Evolutionary conservation across 2,113 vertebrate genomes (phyloP), one percentile per base, ranked within the genome.

Genomic region (Apodemus sylvaticus): DNA sequence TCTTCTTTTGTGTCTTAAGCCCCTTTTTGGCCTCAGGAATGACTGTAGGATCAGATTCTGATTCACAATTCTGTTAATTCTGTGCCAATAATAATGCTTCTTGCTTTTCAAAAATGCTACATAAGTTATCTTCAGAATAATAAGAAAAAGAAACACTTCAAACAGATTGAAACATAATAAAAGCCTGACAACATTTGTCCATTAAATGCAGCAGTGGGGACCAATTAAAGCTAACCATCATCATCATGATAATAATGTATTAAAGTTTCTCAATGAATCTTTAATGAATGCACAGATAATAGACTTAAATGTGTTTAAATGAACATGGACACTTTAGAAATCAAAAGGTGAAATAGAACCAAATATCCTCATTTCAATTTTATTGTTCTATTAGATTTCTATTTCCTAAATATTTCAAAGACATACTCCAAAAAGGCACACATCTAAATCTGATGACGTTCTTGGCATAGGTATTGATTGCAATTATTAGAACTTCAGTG

Each of bases 251-350:
- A 86, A 79, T 82, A 83, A 87, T 90, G 17, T 85, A 95, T 96
- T n/a, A 81, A 94, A 91, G 7, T 91, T 93, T 82, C 45, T 11
- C 48, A 94, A 42, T 87, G 31, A 93, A 70, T 93, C 22, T 87
- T 83, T 17, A 97, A 89, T 71, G 6, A 90, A 71, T 76, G 39
- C 60, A 20, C 17, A 90, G 29, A 60, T 87, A 93, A 95, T 92
- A 93, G 31, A 86, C 58, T 71, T 96, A 92, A 95, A 86, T 66
- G 36, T 82, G 73, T 74, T 95, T 55, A 96, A 64, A 87, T 90
- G 36, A 95, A 95, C 6, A 53, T 88, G 26, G n/a, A 16, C 48
- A 77, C 7, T 89, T 92, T 93, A 90, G 81, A 91, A 91, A 94
- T 77, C 64, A 95, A 96, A 86, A 90, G 60, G 87, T 39, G 45